phyloP scores from a whole-genome alignment of 2,797 vertebrate genomes.

The Acropternis orthonyx region DNA sequence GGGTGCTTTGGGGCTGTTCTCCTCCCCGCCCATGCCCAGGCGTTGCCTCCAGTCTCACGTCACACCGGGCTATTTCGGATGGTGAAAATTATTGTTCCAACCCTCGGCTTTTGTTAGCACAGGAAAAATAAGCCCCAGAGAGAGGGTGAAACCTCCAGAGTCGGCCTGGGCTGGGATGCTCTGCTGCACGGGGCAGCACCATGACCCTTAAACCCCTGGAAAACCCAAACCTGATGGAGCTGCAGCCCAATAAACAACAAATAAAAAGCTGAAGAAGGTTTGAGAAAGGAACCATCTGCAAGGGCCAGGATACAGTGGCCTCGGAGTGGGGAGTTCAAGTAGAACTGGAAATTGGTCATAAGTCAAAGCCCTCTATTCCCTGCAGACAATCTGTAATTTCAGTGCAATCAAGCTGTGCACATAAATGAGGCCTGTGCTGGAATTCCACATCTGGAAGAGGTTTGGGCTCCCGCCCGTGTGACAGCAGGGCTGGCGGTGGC shows the following conservation, averaged over 20 bases:
- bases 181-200: rapidly evolving
- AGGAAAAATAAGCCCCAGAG: conserved; percentile 38
- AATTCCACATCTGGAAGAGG: conserved; percentile 74
- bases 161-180: background rate
- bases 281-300: background rate
- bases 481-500: conserved; percentile 35
- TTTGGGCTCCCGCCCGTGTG: conserved; percentile 64
- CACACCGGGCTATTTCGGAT: background rate
- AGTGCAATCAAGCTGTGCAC: conserved; percentile 63
- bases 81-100: conserved; percentile 54
- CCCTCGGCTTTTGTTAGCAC: conserved; percentile 26
- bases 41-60: background rate
- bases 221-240: background rate
- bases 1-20: background rate
- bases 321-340: conserved; percentile 35
- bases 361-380: conserved; percentile 64
- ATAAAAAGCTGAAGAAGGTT: background rate
- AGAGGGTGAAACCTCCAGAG: background rate
- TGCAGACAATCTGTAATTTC: conserved; percentile 69
- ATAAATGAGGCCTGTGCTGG: conserved; percentile 62
- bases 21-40: background rate
- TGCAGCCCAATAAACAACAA: background rate
- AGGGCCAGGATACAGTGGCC: background rate
- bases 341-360: conserved; percentile 66
- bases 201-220: rapidly evolving